Base-by-base conservation (phyloP, 2,113 vertebrate genomes). In the Nycticryphes semicollaris region DNA sequence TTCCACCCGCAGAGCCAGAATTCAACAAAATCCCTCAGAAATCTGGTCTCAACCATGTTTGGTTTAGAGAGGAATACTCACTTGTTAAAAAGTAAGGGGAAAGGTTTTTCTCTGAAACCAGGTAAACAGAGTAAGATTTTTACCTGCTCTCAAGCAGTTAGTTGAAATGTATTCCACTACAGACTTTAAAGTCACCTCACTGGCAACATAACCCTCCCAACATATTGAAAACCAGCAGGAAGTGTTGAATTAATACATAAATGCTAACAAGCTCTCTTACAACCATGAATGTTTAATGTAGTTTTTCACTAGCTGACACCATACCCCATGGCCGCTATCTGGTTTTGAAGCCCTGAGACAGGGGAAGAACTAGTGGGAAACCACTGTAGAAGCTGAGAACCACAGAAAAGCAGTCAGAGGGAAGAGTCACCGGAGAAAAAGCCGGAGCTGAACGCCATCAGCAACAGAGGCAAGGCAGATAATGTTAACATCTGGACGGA, bases 161-260 rank as follows among this genome's bases (percentile, higher is more conserved):
- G 63, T 35, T 83, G 68, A 72, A 97, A 81, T 2, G 4, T 35
- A 83, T 72, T 82, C 53, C 43, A 64, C 75, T 43, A 77, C 1
- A 2, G 66, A 73, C 41, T 92, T 88, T 28, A 51, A 88, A 95
- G 84, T 87, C 78, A 95, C 70, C 41, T 94, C 86, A 51, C 48
- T 35, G 33, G 77, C 70, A 94, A 78, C 41, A 54, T 48, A 93
- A 95, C 91, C 91, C 84, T 87, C 62, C 33, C 77, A 78, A 57
- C 48, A 82, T 87, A 94, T 6, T 72, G 90, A 92, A 94, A 96
- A 59, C 33, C 95, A 96, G 92, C 82, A 91, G 87, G 92, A 88
- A 81, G 56, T 35, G 70, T 53, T 94, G 94, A 89, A 96, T 97
- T 96, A 96, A 97, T 91, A 91, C 94, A 64, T 78, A 87, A 77